A percentile compares a stretch with the other conserved stretches of the same genome.
phyloP scores from a whole-genome alignment of 1,140 invertebrate genomes.

The Drusus annulatus region DNA sequence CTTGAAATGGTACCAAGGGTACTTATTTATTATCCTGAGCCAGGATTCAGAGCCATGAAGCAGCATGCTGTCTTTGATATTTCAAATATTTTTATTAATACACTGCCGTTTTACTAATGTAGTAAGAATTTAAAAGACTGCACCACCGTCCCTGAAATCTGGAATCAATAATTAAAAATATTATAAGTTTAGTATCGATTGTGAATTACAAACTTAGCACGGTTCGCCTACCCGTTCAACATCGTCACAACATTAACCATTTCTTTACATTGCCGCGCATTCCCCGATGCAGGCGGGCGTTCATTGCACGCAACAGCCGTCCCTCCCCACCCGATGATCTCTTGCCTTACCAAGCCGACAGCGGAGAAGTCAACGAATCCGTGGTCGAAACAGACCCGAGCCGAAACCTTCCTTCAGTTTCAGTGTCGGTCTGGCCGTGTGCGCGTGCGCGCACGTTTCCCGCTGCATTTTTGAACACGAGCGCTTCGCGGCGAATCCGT shows the following conservation, averaged over 20 bases:
- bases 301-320: constrained; percentile 26
- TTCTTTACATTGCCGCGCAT: constrained; percentile 43
- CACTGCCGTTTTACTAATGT: too few species aligned
- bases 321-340: constrained; percentile 1
- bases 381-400: not conserved
- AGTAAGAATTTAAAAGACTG: too few species aligned
- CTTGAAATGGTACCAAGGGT: too few species aligned
- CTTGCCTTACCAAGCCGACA: not conserved
- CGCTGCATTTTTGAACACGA: too few species aligned
- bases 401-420: not conserved
- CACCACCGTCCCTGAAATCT: too few species aligned
- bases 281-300: constrained; percentile 37
- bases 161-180: too few species aligned
- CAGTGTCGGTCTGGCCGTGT: constrained; percentile 40
- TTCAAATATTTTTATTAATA: too few species aligned
- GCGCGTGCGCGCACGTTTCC: constrained; percentile 30
- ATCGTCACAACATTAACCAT: constrained; percentile 49
- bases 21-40: too few species aligned
- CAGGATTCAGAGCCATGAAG: too few species aligned
- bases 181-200: too few species aligned
- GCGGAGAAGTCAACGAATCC: constrained; percentile 30
- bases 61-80: too few species aligned
- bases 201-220: not conserved
- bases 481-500: too few species aligned
- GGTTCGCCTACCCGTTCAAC: not conserved